Percentiles rank a stretch among this genome's conserved stretches.
Evolutionary conservation across 2,888 invertebrate genomes (phyloP).

Genomic region (Argyresthia goedartella): DNA sequence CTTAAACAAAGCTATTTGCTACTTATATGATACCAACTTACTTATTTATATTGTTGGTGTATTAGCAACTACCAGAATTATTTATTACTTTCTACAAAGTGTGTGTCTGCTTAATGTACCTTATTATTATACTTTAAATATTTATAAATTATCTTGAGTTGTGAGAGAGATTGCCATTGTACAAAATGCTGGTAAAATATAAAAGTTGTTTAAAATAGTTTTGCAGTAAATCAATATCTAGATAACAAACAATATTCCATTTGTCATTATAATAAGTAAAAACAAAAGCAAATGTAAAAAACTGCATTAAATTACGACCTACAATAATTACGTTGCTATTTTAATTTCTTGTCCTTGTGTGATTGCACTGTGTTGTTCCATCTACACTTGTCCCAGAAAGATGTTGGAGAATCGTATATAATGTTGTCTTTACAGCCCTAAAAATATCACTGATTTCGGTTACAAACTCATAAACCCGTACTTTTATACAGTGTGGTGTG

Average conservation of each 20-base stretch:
- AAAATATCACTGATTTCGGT: too few species aligned
- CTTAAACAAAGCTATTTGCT: too few species aligned
- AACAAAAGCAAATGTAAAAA: constrained; percentile 66
- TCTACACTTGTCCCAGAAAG: too few species aligned
- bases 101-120: constrained; percentile 12
- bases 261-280: constrained; percentile 67
- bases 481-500: too few species aligned
- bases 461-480: too few species aligned
- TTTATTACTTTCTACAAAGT: too few species aligned
- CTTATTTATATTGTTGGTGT: too few species aligned
- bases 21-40: too few species aligned
- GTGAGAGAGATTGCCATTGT: constrained; percentile 40
- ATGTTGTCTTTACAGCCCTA: too few species aligned
- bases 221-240: constrained; percentile 65
- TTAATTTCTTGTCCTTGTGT: constrained; percentile 26
- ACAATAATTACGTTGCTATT: constrained; percentile 55
- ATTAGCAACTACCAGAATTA: neutral
- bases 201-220: constrained; percentile 70
- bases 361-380: too few species aligned
- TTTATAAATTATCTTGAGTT: neutral
- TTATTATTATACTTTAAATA: constrained; percentile 1
- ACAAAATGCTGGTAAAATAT: constrained; percentile 62
- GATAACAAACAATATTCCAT: constrained; percentile 70
- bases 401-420: too few species aligned
- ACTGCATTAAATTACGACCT: constrained; percentile 71